Base-by-base conservation (phyloP, 2,888 invertebrate species). In the Drosophila meridionalis region DNA sequence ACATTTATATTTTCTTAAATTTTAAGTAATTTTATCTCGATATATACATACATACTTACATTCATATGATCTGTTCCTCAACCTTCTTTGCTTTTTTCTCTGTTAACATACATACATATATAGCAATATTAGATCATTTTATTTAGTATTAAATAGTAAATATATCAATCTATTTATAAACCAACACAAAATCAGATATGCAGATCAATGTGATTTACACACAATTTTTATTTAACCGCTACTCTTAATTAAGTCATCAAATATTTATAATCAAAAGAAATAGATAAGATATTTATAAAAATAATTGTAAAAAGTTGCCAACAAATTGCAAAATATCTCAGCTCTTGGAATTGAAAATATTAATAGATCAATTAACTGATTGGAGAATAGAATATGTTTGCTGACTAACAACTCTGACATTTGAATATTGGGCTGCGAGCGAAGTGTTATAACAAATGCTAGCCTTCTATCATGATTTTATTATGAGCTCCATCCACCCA, bases 311-410 rank as follows among this genome's bases (percentile, higher is more conserved):
- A 7, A 14, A 14, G 2, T 3, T 8, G 11, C 2, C 9, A 11
- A 32, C 1, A n/a, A 6, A n/a, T 36, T 32, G 8, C 20, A 53
- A 47, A 48, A 42, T 48, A 50, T 32, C 4, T n/a, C 47, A 40
- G 30, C 14, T 14, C 36, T n/a, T 32, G n/a, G 2, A 55, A n/a
- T 8, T 6, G 5, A 20, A 50, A 61, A 62, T 69, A 61, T 59
- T 14, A 50, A 40, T 65, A 63, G 70, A 57, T 65, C 71, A 66
- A 79, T 75, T 77, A 63, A 61, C 71, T 66, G 76, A 76, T 76
- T 76, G 66, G 14, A 40, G 14, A 53, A 30, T 45, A 38, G n/a
- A 59, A 47, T 28, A 43, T n/a, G 9, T 52, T 48, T 3, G 50
- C 62, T 26, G 28, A 4, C n/a, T 45, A 56, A 48, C 40, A 60